Evolutionary conservation across 2,113 vertebrate species (phyloP).

Genomic region (Collichthys lucidus): DNA sequence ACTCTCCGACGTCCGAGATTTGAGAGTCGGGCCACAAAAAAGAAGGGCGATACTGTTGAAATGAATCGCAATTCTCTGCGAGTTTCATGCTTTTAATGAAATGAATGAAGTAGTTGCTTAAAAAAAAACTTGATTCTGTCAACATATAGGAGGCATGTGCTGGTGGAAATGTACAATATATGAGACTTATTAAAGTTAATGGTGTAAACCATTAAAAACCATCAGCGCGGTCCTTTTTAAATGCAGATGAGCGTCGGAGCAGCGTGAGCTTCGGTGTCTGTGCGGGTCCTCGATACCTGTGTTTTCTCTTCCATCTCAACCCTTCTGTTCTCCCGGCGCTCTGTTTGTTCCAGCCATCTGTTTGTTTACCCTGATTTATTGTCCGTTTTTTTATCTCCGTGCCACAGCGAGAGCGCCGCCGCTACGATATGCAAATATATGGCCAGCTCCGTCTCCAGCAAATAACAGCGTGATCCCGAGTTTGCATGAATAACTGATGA

Average conservation of each 20-base stretch:
- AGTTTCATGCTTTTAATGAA: neutral
- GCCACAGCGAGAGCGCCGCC: slow-evolving; percentile 50
- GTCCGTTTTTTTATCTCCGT: slow-evolving; percentile 60
- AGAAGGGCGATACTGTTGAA: neutral
- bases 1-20: neutral
- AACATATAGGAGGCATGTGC: neutral
- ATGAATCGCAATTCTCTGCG: neutral
- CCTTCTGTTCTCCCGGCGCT: slow-evolving; percentile 47
- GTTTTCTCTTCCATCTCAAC: slow-evolving; percentile 45
- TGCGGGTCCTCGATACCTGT: slow-evolving; percentile 44
- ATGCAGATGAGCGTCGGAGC: slow-evolving; percentile 22
- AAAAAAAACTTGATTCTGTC: neutral
- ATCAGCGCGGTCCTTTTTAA: slow-evolving; percentile 7
- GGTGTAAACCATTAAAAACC: slow-evolving; percentile 5
- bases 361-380: slow-evolving; percentile 73
- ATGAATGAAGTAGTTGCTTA: neutral
- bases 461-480: slow-evolving; percentile 46
- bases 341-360: slow-evolving; percentile 65
- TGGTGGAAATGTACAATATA: neutral
- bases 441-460: slow-evolving; percentile 63
- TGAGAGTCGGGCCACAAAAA: neutral
- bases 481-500: slow-evolving; percentile 56
- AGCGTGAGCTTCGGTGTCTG: slow-evolving; percentile 13
- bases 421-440: slow-evolving; percentile 73
- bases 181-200: slow-evolving; percentile 8